Percentiles rank a stretch among this genome's conserved stretches.
phyloP scores from a whole-genome alignment of 92 coral and sea anemone genomes.

The Umimayanthus kanabou region DNA sequence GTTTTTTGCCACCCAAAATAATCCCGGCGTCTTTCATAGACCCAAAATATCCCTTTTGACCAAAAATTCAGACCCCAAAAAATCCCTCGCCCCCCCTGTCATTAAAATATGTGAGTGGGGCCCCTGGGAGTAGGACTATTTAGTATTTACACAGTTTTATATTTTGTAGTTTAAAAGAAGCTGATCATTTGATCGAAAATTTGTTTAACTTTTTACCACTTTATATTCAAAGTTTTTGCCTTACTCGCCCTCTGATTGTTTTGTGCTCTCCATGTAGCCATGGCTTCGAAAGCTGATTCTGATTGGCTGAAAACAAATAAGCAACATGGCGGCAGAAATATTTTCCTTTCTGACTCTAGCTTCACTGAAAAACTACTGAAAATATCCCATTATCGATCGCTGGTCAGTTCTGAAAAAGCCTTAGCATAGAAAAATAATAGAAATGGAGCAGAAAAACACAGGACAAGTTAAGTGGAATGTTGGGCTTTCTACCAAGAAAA shows the following conservation, averaged over 20 bases:
- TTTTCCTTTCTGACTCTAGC: background rate
- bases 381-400: background rate
- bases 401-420: constrained; percentile 3
- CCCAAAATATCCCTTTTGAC: no score
- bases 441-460: constrained; percentile 39
- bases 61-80: no score
- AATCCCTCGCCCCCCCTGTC: no score
- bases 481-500: constrained; percentile 55
- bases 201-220: no score
- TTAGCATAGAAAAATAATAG: background rate
- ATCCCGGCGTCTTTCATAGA: no score
- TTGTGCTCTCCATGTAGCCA: background rate
- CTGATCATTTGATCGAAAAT: no score
- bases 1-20: no score
- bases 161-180: no score
- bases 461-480: constrained; percentile 88
- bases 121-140: no score
- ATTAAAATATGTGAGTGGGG: no score
- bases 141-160: no score
- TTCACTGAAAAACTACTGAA: background rate
- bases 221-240: background rate
- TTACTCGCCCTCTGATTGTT: no score
- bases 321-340: constrained; percentile 44
- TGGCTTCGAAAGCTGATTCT: constrained; percentile 9
- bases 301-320: constrained; percentile 9